Evolutionary conservation across 2,888 invertebrate species (phyloP), one percentile per base, ranked within the genome.

Genomic region (Lasioglossum marginatum): DNA sequence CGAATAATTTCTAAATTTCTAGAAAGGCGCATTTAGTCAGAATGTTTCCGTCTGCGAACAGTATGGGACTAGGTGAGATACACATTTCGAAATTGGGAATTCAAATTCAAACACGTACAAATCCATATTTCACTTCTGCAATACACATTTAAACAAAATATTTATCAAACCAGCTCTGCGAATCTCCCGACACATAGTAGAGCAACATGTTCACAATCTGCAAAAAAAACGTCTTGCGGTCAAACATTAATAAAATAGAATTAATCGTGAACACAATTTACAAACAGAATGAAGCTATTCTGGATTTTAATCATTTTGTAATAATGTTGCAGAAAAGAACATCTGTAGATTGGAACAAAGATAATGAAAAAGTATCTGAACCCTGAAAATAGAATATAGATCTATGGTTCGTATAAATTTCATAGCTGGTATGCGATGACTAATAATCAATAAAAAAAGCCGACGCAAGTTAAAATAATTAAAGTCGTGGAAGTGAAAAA

Each of bases 1-100:
- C 52, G n/a, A 57, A 43, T 57, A 68, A 31, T 45, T 81, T 63
- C n/a, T 72, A 23, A 80, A 16, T 83, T 76, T 77, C 34, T 83
- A 66, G 60, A 81, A 73, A 1, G 43, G 14, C 5, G 6, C 14
- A 73, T 68, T 71, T 57, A 63, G 23, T 19, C 16, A 0, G 16
- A 16, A 63, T 31, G 16, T 72, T 63, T 2, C 16, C 31, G 19
- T 27, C 48, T 79, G 23, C 31, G 40, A 68, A 70, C 43, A 23
- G n/a, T 52, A 76, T 76, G 40, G 77, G 63, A 77, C 74, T 71
- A 68, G 37, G 27, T 73, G 80, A 74, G 34, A 34, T 68, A 75
- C 34, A 37, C 40, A 37, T 40, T 74, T 52, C 34, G 48, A 48
- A 79, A 68, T 48, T 74, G 23, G 52, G 48, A 43, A 68, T 74